A percentile compares a stretch with the other conserved stretches of the same genome.
phyloP scores from a whole-genome alignment of 2,797 vertebrate genomes.

The Psittacula echo region DNA sequence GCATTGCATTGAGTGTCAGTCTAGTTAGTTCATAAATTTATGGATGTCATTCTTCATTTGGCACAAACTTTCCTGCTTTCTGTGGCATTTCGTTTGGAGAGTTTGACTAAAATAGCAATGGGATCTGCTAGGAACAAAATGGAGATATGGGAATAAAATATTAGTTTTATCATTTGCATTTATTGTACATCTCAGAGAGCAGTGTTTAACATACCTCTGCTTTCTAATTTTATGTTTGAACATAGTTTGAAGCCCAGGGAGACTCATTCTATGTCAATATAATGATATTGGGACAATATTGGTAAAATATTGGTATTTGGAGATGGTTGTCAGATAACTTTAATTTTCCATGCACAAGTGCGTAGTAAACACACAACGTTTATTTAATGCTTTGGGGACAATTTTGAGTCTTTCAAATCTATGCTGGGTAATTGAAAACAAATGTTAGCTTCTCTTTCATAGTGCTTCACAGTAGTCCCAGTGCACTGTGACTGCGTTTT shows the following conservation, averaged over 20 bases:
- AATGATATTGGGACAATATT: background rate
- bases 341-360: background rate
- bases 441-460: conserved; percentile 38
- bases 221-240: conserved; percentile 1
- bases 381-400: background rate
- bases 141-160: background rate
- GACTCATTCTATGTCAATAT: background rate
- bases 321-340: conserved; percentile 6
- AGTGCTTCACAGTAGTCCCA: background rate
- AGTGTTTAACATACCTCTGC: background rate
- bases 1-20: background rate
- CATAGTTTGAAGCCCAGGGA: background rate
- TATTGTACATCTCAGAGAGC: background rate
- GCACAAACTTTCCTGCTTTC: background rate
- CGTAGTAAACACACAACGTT: background rate
- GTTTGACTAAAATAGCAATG: background rate
- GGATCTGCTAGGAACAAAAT: background rate
- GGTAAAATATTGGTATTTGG: conserved; percentile 15
- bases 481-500: background rate
- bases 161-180: background rate
- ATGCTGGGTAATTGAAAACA: background rate
- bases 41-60: conserved; percentile 25
- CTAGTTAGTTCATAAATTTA: conserved; percentile 2
- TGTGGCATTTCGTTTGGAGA: background rate
- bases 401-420: background rate